Evolutionary conservation across 2,888 invertebrate species (phyloP).

Genomic region (Hydropsyche betteni): DNA sequence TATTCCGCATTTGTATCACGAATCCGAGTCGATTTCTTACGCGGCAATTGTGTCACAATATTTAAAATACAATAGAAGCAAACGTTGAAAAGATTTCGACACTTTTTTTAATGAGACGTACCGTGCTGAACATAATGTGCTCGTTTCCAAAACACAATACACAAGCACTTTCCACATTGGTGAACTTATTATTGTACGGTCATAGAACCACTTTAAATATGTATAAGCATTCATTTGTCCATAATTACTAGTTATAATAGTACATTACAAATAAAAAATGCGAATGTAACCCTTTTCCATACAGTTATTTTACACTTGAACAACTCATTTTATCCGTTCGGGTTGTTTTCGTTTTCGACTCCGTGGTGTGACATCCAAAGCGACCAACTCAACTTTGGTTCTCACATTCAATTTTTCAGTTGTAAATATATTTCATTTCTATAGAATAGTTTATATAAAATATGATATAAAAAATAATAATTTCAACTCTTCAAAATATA

Average conservation of each 20-base stretch:
- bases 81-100: too few species aligned
- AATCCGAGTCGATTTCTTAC: too few species aligned
- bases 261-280: constrained; percentile 16
- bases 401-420: neutral
- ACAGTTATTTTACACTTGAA: constrained; percentile 31
- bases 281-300: constrained; percentile 26
- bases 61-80: too few species aligned
- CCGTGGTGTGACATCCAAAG: neutral
- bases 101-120: too few species aligned
- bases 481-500: too few species aligned
- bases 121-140: too few species aligned
- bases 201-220: constrained; percentile 9
- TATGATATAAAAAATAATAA: too few species aligned
- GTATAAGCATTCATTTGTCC: constrained; percentile 30
- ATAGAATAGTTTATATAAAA: neutral
- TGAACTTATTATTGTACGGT: constrained; percentile 7
- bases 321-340: constrained; percentile 33
- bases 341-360: constrained; percentile 7
- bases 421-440: too few species aligned
- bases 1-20: too few species aligned
- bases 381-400: neutral
- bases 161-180: too few species aligned
- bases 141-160: too few species aligned
- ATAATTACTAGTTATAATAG: constrained; percentile 31
- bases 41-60: too few species aligned